Conservation (phyloP, 2,888 invertebrate species). For the Caenorhabditis panamensis region DNA sequence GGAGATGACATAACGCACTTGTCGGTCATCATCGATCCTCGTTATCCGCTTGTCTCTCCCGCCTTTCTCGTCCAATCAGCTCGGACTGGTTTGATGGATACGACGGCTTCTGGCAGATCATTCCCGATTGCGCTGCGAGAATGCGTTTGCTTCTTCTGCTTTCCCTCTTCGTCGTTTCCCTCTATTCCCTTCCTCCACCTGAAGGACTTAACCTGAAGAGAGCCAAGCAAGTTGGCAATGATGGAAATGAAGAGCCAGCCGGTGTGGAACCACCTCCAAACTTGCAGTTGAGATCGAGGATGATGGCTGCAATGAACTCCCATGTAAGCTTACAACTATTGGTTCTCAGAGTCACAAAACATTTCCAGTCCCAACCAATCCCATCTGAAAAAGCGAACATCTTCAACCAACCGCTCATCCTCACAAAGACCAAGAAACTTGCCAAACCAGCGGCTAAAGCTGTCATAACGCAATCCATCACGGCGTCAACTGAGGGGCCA, state of each 20-base stretch:
- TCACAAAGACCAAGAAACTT: slow-evolving; percentile 45
- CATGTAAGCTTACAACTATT: slow-evolving; percentile 37
- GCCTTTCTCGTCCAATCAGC: slow-evolving; percentile 28
- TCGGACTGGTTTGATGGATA: slow-evolving; percentile 33
- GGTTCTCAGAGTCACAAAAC: background rate
- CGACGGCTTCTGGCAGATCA: slow-evolving; percentile 37
- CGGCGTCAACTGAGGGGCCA: slow-evolving; percentile 27
- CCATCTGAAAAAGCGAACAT: slow-evolving; percentile 36
- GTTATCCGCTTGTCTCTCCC: background rate
- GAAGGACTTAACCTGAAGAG: slow-evolving; percentile 55
- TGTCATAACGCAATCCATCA: slow-evolving; percentile 44
- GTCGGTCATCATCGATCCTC: slow-evolving; percentile 13
- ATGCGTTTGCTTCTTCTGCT: slow-evolving; percentile 27
- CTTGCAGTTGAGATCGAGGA: slow-evolving; percentile 74
- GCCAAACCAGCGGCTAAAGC: slow-evolving; percentile 38
- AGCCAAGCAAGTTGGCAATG: slow-evolving; percentile 59
- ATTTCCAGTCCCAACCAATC: slow-evolving; percentile 43
- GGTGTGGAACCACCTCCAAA: slow-evolving; percentile 72
- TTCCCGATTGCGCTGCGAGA: slow-evolving; percentile 18
- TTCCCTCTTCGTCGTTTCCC: slow-evolving; percentile 20
- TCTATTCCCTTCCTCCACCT: slow-evolving; percentile 44
- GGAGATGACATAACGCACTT: slow-evolving; percentile 41
- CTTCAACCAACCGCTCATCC: slow-evolving; percentile 55
- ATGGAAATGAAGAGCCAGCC: slow-evolving; percentile 28
- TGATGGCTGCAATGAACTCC: slow-evolving; percentile 77